A percentile compares a stretch with the other conserved stretches of the same genome.
Evolutionary conservation across 2,888 invertebrate species (phyloP).

Genomic region (Dolichomitus sp.): DNA sequence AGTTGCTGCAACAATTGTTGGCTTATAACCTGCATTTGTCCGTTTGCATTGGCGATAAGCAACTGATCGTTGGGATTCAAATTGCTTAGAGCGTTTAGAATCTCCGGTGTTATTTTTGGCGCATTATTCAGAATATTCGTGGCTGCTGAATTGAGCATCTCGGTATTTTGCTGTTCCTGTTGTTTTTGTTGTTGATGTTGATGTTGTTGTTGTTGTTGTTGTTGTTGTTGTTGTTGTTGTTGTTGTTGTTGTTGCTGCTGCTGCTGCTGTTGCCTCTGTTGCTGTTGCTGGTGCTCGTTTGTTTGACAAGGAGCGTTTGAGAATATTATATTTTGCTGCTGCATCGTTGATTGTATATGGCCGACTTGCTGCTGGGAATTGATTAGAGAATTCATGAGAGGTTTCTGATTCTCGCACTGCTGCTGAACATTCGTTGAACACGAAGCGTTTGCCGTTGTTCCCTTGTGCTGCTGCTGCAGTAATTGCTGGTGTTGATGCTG

Average conservation of each 20-base stretch:
- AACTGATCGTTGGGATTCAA: slow-evolving; percentile 85
- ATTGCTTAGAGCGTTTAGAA: slow-evolving; percentile 83
- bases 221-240: slow-evolving; percentile 76
- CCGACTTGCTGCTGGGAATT: slow-evolving; percentile 54
- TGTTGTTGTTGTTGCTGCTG: slow-evolving; percentile 74
- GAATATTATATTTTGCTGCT: slow-evolving; percentile 82
- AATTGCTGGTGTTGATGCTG: slow-evolving; percentile 70
- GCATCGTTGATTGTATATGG: slow-evolving; percentile 53
- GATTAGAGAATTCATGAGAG: slow-evolving; percentile 52
- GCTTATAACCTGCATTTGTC: slow-evolving; percentile 85
- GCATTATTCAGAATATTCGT: slow-evolving; percentile 83
- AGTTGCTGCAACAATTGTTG: slow-evolving; percentile 84
- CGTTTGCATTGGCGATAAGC: slow-evolving; percentile 84
- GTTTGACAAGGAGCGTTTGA: slow-evolving; percentile 76
- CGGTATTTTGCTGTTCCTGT: slow-evolving; percentile 73
- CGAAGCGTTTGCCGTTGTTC: slow-evolving; percentile 60
- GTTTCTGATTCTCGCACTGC: slow-evolving; percentile 72
- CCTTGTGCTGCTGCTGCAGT: slow-evolving; percentile 72
- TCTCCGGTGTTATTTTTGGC: slow-evolving; percentile 84
- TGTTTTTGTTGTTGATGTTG: too few relatives aligned
- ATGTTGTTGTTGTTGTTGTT: slow-evolving; percentile 71
- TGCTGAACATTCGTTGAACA: slow-evolving; percentile 68
- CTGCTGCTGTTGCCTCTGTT: slow-evolving; percentile 72
- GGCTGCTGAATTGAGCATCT: slow-evolving; percentile 80
- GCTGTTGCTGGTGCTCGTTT: slow-evolving; percentile 58